A percentile compares a stretch with the other conserved stretches of the same genome.
These are phyloP conservation scores for Xylocopa sonorina DNA, from an alignment of 1,140 invertebrate genomes.

Conservation along the genomic window DNA sequence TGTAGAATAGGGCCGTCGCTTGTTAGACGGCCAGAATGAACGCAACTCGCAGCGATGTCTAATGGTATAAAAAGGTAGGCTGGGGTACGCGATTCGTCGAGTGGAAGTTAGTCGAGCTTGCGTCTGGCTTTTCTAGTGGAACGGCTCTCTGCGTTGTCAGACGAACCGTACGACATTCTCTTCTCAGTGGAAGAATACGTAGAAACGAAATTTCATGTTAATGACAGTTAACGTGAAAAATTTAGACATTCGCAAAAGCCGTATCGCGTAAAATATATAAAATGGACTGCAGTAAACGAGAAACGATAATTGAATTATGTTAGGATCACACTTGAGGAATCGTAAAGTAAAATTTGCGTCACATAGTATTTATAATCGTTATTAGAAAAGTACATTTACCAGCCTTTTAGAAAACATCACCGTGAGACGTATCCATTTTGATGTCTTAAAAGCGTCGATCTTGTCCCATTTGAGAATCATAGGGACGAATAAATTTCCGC, in stretches of 20 bases:
- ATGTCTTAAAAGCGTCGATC: slow-evolving; percentile 26
- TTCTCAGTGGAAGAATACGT: background rate
- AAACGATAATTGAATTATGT: too few species aligned
- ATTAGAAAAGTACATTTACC: too few species aligned
- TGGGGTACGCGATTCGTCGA: background rate
- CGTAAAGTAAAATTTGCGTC: too few species aligned
- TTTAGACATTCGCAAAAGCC: too few species aligned
- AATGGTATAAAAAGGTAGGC: slow-evolving; percentile 10
- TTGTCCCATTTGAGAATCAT: slow-evolving; percentile 45
- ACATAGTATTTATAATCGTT: too few species aligned
- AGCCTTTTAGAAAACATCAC: too few species aligned
- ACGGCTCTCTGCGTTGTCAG: background rate
- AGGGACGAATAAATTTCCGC: slow-evolving; percentile 52
- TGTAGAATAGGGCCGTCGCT: slow-evolving; percentile 9
- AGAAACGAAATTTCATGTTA: too few species aligned
- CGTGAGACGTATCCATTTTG: slow-evolving; percentile 23
- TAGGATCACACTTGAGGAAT: too few species aligned
- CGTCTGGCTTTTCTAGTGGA: background rate
- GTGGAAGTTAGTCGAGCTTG: background rate
- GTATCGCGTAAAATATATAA: too few species aligned
- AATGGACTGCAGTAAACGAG: too few species aligned
- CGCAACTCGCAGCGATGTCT: background rate
- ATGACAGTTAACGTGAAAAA: too few species aligned
- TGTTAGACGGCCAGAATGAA: background rate
- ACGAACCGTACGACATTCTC: background rate